phyloP scores from a whole-genome alignment of 1,140 invertebrate genomes.

The Aphelinus certus region DNA sequence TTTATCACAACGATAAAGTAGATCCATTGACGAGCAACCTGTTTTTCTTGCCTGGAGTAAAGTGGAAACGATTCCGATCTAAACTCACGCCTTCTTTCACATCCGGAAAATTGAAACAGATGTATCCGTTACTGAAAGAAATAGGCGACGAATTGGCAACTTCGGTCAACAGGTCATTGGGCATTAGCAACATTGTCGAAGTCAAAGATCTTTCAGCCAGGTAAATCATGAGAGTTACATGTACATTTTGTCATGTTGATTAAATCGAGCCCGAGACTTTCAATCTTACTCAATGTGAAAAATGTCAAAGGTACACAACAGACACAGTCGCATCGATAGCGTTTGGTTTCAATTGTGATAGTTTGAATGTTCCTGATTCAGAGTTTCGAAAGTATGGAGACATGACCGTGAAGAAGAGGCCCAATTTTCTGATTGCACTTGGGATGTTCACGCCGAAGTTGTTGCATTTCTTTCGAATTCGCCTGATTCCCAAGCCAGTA shows the following conservation, averaged over 20 bases:
- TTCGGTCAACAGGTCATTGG: neutral
- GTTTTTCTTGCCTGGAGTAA: constrained; percentile 59
- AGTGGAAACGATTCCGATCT: constrained; percentile 66
- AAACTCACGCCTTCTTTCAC: constrained; percentile 70
- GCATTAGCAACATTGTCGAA: constrained; percentile 2
- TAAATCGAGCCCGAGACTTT: no score
- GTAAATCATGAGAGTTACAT: neutral
- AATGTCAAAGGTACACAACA: neutral
- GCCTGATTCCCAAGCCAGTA: constrained; percentile 63
- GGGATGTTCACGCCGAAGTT: constrained; percentile 1
- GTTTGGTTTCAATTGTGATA: constrained; percentile 4
- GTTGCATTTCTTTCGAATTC: constrained; percentile 53
- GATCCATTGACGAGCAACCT: constrained; percentile 69
- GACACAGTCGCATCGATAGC: constrained; percentile 6
- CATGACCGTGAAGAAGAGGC: neutral
- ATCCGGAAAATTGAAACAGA: constrained; percentile 68
- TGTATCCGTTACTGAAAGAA: constrained; percentile 64
- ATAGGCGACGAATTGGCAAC: constrained; percentile 56
- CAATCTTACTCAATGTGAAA: no score
- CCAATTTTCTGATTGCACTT: neutral
- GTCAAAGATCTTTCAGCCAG: constrained; percentile 17
- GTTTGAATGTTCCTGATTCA: neutral
- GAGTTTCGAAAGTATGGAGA: constrained; percentile 16
- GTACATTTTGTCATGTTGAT: no score
- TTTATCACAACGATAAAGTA: constrained; percentile 61